phyloP scores from a whole-genome alignment of 2,888 invertebrate genomes.

The Adelphocoris suturalis region DNA sequence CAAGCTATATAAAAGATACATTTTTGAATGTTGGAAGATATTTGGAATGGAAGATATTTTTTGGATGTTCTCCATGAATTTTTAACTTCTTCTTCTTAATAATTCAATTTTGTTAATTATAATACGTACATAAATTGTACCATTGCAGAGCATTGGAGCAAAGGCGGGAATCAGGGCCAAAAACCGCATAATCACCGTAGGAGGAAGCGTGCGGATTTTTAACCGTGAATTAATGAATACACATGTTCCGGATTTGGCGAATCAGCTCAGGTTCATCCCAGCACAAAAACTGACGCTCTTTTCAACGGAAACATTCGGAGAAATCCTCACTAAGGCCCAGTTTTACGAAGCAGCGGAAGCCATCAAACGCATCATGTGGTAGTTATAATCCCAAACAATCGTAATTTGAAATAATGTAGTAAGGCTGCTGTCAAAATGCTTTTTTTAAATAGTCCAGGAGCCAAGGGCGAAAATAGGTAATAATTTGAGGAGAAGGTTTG shows the following conservation, averaged over 20 bases:
- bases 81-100: too few relatives aligned
- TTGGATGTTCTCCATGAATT: too few relatives aligned
- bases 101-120: too few relatives aligned
- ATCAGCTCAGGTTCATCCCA: conserved; percentile 9
- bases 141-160: conserved; percentile 27
- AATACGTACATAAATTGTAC: too few relatives aligned
- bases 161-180: conserved; percentile 19
- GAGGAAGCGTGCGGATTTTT: conserved; percentile 60
- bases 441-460: too few relatives aligned
- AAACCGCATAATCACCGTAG: conserved; percentile 46
- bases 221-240: background rate
- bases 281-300: background rate
- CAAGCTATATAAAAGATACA: too few relatives aligned
- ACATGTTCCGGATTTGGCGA: background rate
- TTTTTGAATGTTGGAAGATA: too few relatives aligned
- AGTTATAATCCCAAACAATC: background rate
- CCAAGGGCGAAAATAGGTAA: too few relatives aligned
- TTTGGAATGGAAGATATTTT: too few relatives aligned
- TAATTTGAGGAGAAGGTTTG: too few relatives aligned
- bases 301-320: background rate
- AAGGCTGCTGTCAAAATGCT: background rate
- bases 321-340: background rate
- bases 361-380: conserved; percentile 18
- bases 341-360: background rate
- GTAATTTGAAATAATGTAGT: background rate